A percentile compares a stretch with the other conserved stretches of the same genome.
Conservation (phyloP, 2,113 vertebrate genomes). For the Caloenas nicobarica region DNA sequence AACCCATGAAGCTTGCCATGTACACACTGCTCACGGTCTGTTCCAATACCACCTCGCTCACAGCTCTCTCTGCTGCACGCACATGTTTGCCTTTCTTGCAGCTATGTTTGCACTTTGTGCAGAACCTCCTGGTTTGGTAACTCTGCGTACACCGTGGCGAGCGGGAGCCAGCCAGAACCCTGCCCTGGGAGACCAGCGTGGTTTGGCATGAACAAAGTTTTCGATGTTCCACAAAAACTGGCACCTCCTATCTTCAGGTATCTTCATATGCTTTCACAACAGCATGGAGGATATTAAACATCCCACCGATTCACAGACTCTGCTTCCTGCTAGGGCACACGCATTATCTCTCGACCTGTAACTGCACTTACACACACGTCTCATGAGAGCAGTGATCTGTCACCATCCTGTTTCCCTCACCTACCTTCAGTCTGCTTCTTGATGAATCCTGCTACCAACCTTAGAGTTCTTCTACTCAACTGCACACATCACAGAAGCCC, state of each 20-base stretch:
- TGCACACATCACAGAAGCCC: not conserved
- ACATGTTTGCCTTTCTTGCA: slow-evolving; percentile 8
- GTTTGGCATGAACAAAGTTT: not conserved
- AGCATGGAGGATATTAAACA: not conserved
- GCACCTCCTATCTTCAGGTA: slow-evolving; percentile 44
- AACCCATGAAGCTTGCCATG: not conserved
- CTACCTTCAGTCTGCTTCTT: not conserved
- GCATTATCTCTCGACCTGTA: not conserved
- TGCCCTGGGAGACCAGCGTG: not conserved
- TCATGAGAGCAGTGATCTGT: not conserved
- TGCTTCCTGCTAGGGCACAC: not conserved
- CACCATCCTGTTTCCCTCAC: not conserved
- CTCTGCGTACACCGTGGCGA: not conserved
- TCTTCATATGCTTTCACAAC: slow-evolving; percentile 38
- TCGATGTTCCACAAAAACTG: slow-evolving; percentile 23
- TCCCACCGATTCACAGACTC: not conserved
- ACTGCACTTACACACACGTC: not conserved
- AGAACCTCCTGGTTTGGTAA: not conserved
- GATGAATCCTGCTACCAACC: not conserved
- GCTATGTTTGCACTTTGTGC: not conserved
- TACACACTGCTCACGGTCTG: not conserved
- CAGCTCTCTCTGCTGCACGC: not conserved
- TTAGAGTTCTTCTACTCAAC: not conserved
- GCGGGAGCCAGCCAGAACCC: not conserved
- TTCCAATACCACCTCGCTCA: not conserved